A percentile compares a stretch with the other conserved stretches of the same genome.
These are phyloP conservation scores for Meliscaeva auricollis DNA, from an alignment of 2,888 invertebrate genomes.

Conservation along the genomic window DNA sequence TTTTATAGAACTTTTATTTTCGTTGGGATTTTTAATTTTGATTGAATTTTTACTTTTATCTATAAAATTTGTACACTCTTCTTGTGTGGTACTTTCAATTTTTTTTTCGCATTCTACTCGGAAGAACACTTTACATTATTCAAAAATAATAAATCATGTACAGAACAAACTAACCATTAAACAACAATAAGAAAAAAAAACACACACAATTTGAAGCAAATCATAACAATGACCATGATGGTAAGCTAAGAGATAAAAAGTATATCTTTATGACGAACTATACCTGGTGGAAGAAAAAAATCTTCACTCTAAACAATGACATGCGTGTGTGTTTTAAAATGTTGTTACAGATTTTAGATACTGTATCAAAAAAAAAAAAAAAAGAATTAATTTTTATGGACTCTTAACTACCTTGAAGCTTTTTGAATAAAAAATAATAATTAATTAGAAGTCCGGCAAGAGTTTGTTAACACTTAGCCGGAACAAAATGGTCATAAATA, in stretches of 20 bases:
- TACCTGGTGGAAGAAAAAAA: constrained; percentile 3
- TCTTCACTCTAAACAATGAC: constrained; percentile 24
- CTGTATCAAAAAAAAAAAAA: constrained; percentile 10
- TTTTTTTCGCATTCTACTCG: constrained; percentile 5
- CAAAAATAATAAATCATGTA: constrained; percentile 7
- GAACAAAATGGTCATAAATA: constrained; percentile 33
- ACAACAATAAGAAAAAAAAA: constrained; percentile 11
- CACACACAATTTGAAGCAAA: background rate
- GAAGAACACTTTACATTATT: constrained; percentile 21
- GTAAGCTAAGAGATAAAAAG: background rate
- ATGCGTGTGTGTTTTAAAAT: background rate
- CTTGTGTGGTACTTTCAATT: constrained; percentile 6
- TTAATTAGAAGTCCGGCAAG: constrained; percentile 56
- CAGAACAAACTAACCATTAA: background rate
- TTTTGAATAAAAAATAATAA: constrained; percentile 41
- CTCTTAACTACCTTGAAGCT: constrained; percentile 66
- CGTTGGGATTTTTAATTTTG: constrained; percentile 35
- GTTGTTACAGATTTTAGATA: constrained; percentile 34
- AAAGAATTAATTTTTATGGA: constrained; percentile 28
- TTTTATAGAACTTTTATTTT: constrained; percentile 58
- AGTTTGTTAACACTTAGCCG: constrained; percentile 67
- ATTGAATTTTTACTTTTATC: constrained; percentile 1
- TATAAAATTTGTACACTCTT: background rate
- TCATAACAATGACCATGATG: constrained; percentile 25
- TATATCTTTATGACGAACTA: constrained; percentile 5